A percentile compares a stretch with the other conserved stretches of the same genome.
Conservation (phyloP, 2,113 vertebrate species). For the Gymnorhina tibicen region DNA sequence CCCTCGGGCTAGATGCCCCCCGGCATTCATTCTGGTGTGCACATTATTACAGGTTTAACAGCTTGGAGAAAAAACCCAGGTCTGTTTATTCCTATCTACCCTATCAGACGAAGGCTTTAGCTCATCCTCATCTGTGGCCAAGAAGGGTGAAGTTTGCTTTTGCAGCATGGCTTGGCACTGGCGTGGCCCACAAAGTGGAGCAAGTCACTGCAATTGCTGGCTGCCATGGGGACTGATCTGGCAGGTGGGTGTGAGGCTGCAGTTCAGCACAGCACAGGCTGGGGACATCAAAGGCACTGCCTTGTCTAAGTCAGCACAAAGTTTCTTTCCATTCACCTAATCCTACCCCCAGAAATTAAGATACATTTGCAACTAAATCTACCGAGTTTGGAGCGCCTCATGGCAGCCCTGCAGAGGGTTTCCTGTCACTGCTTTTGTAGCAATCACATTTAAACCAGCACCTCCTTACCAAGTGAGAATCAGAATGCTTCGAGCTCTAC, state of each 20-base stretch:
- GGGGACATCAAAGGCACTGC: too few species aligned
- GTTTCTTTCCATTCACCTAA: neutral
- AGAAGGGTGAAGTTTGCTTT: neutral
- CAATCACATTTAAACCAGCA: neutral
- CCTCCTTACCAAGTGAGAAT: neutral
- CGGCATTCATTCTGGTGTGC: neutral
- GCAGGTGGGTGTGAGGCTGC: neutral
- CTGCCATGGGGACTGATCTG: fast-evolving
- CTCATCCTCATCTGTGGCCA: neutral
- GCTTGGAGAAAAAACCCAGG: neutral
- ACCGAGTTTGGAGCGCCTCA: neutral
- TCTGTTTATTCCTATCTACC: neutral
- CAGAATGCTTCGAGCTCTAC: neutral
- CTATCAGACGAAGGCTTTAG: neutral
- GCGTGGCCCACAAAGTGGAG: neutral
- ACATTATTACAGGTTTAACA: neutral
- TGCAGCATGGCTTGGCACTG: neutral
- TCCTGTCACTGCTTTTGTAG: neutral
- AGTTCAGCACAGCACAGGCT: neutral
- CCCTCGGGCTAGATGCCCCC: neutral
- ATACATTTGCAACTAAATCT: neutral
- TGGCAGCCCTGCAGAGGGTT: neutral
- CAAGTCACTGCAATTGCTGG: neutral
- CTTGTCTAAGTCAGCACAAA: neutral
- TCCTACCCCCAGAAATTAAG: neutral